These are phyloP conservation scores for Dendrolimus pini DNA, from an alignment of 2,888 invertebrate genomes.

Conservation along the genomic window DNA sequence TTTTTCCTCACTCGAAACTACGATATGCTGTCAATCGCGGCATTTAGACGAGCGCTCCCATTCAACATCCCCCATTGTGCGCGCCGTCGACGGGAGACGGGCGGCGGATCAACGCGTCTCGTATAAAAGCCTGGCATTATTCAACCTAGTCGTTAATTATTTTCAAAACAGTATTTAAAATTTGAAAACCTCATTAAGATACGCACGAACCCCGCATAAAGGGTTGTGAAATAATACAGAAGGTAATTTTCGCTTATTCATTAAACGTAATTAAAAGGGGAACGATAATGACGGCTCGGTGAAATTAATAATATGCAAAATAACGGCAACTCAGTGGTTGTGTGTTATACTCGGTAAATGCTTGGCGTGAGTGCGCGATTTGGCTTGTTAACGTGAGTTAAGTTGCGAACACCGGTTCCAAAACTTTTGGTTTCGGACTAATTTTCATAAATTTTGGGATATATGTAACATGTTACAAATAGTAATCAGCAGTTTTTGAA, in stretches of 20 bases:
- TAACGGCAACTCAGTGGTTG: conserved; percentile 33
- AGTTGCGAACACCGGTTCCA: neutral
- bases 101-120: conserved; percentile 18
- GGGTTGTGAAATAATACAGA: conserved; percentile 60
- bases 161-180: conserved; percentile 64
- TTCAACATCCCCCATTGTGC: neutral
- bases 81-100: neutral
- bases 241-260: conserved; percentile 75
- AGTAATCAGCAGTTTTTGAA: no score
- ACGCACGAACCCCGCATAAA: conserved; percentile 53
- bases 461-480: no score
- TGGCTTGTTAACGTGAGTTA: conserved; percentile 5
- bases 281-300: conserved; percentile 43
- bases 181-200: conserved; percentile 71
- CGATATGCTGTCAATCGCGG: conserved; percentile 10
- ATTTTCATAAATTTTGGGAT: no score
- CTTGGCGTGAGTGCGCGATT: conserved; percentile 2
- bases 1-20: neutral
- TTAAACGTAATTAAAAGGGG: conserved; percentile 67
- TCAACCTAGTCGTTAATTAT: conserved; percentile 60
- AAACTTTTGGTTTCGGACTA: conserved; percentile 1
- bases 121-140: conserved; percentile 23
- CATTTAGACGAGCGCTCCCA: conserved; percentile 8
- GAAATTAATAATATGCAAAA: conserved; percentile 50
- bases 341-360: conserved; percentile 7